Percentiles rank a stretch among this genome's conserved stretches.
phyloP scores from a whole-genome alignment of 53 echinoderm and acorn worm species.

The Arbacia lixula region DNA sequence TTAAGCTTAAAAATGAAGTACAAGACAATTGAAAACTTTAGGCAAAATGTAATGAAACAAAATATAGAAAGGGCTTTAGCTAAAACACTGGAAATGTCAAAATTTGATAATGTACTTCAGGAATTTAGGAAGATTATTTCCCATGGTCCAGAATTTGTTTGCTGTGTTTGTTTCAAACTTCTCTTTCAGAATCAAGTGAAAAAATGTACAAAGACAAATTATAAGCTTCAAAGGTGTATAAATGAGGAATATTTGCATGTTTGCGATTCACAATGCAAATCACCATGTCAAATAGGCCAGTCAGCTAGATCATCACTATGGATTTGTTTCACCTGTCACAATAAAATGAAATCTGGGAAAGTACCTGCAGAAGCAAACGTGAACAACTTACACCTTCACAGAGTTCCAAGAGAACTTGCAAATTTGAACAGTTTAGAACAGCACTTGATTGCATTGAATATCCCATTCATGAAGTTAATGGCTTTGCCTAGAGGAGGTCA shows the following conservation, averaged over 20 bases:
- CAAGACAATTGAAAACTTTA: background rate
- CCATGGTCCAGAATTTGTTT: constrained; percentile 58
- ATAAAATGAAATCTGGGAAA: too few relatives aligned
- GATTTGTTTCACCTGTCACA: too few relatives aligned
- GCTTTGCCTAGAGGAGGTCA: constrained; percentile 57
- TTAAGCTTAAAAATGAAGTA: background rate
- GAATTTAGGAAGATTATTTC: constrained; percentile 19
- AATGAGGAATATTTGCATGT: constrained; percentile 51
- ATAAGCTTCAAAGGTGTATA: too few relatives aligned
- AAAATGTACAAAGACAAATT: too few relatives aligned
- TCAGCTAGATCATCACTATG: constrained; percentile 27
- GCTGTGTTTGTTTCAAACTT: constrained; percentile 49
- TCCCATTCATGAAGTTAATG: constrained; percentile 70
- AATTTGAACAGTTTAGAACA: constrained; percentile 46
- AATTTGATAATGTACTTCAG: too few relatives aligned
- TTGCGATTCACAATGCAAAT: constrained; percentile 42
- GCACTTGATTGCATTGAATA: constrained; percentile 56
- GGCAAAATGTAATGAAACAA: background rate
- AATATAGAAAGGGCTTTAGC: background rate
- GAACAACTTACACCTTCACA: constrained; percentile 16
- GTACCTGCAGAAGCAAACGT: too few relatives aligned
- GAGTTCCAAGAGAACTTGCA: constrained; percentile 20
- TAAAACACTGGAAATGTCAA: constrained; percentile 4
- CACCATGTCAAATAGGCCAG: background rate
- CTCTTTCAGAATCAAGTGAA: constrained; percentile 56